Conservation (phyloP, 2,888 invertebrate genomes). For the Melikaiella ostensackeni region DNA sequence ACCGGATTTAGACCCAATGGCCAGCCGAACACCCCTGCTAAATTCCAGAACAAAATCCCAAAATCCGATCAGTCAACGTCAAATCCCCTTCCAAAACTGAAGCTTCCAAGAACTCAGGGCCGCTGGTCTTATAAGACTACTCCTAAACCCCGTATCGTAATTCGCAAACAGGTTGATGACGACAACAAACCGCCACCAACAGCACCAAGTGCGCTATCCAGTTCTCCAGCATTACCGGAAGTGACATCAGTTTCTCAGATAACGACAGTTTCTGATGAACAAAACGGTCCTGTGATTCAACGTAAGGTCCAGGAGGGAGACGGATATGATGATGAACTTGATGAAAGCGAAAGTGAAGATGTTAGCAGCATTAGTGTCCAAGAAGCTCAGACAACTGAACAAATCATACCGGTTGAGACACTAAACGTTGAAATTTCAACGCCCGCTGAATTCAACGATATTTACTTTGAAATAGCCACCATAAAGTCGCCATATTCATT, state of each 20-base stretch:
- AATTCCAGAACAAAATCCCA: constrained; percentile 59
- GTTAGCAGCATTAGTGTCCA: constrained; percentile 69
- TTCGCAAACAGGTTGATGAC: constrained; percentile 82
- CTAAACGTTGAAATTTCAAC: constrained; percentile 93
- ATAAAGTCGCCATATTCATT: constrained; percentile 94
- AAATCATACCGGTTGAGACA: constrained; percentile 85
- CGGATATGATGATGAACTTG: constrained; percentile 80
- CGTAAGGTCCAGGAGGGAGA: constrained; percentile 65
- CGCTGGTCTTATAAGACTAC: constrained; percentile 95
- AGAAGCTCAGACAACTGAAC: constrained; percentile 68
- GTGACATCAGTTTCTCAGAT: constrained; percentile 70
- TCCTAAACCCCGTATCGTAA: constrained; percentile 90
- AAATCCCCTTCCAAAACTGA: constrained; percentile 87
- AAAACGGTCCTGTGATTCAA: constrained; percentile 53
- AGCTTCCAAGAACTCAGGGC: constrained; percentile 89
- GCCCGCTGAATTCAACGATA: constrained; percentile 89
- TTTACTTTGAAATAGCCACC: constrained; percentile 93
- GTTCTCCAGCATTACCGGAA: constrained; percentile 68
- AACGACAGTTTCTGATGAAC: constrained; percentile 77
- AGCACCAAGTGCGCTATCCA: constrained; percentile 34
- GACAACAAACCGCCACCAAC: constrained; percentile 59
- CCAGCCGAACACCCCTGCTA: constrained; percentile 78
- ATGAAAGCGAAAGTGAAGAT: constrained; percentile 84
- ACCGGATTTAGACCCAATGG: constrained; percentile 85
- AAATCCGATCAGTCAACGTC: constrained; percentile 55